Conservation (phyloP, 1,140 invertebrate species). For the Heliconius eleuchia region DNA sequence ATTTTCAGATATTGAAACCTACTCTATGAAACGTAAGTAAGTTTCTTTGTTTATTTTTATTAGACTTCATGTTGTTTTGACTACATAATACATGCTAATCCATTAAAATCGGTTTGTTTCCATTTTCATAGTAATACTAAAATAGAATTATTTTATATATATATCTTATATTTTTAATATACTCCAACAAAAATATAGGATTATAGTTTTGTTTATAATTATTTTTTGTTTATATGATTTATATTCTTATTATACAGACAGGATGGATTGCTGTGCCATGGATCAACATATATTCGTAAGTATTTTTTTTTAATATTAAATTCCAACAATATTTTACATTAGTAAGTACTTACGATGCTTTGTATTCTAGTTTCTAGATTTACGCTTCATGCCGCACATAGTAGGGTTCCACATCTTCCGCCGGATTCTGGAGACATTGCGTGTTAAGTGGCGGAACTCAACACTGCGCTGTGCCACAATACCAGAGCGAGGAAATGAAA, state of each 20-base stretch:
- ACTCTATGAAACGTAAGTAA: not conserved
- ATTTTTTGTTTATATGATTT: not conserved
- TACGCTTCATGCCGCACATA: too few species aligned
- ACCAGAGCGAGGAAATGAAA: too few species aligned
- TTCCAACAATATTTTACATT: not conserved
- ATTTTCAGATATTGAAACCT: not conserved
- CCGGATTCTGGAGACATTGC: too few species aligned
- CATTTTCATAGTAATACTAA: too few species aligned
- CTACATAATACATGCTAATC: not conserved
- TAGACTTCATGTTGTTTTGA: not conserved
- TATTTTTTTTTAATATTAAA: not conserved
- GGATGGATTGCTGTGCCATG: not conserved
- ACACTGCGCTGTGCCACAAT: too few species aligned
- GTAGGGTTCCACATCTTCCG: too few species aligned
- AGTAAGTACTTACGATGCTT: not conserved
- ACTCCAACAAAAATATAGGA: too few species aligned
- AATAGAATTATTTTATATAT: too few species aligned
- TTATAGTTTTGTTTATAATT: not conserved
- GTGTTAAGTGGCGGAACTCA: too few species aligned
- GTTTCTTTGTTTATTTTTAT: not conserved
- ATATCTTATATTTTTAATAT: too few species aligned
- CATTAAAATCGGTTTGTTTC: too few species aligned
- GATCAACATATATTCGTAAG: conserved; percentile 4
- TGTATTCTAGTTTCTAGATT: too few species aligned
- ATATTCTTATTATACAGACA: conserved; percentile 3